Percentiles rank a stretch among this genome's conserved stretches.
Evolutionary conservation across 2,888 invertebrate species (phyloP).

Genomic region (Limenitis camilla): DNA sequence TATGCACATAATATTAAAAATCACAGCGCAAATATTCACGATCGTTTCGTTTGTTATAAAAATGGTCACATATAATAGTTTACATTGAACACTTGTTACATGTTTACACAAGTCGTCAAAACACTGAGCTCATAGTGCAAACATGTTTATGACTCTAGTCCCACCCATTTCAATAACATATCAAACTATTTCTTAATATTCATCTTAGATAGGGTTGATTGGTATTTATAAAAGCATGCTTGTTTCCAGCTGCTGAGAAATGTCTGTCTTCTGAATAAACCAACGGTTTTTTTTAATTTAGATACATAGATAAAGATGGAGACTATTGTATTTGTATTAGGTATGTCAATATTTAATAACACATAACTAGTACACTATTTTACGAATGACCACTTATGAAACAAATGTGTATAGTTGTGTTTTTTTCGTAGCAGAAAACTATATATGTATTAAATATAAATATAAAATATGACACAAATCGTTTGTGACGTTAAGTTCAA

Average conservation of each 20-base stretch:
- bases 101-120: slow-evolving; percentile 58
- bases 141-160: slow-evolving; percentile 41
- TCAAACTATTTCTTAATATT: slow-evolving; percentile 25
- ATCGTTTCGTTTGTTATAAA: slow-evolving; percentile 26
- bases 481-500: no score
- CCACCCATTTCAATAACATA: slow-evolving; percentile 28
- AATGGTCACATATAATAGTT: slow-evolving; percentile 35
- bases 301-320: no score
- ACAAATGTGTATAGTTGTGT: no score
- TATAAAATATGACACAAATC: no score
- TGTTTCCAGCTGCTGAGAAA: neutral
- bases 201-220: slow-evolving; percentile 9
- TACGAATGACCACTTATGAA: no score
- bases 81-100: slow-evolving; percentile 42
- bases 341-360: no score
- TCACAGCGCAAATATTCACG: neutral
- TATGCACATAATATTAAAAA: neutral
- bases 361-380: no score
- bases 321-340: no score
- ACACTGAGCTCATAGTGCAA: slow-evolving; percentile 62
- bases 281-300: no score
- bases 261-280: no score
- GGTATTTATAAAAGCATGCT: neutral
- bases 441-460: no score
- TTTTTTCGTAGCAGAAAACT: no score